These are phyloP conservation scores for Drosophila tristis DNA, from an alignment of 1,140 invertebrate species.

Conservation along the genomic window DNA sequence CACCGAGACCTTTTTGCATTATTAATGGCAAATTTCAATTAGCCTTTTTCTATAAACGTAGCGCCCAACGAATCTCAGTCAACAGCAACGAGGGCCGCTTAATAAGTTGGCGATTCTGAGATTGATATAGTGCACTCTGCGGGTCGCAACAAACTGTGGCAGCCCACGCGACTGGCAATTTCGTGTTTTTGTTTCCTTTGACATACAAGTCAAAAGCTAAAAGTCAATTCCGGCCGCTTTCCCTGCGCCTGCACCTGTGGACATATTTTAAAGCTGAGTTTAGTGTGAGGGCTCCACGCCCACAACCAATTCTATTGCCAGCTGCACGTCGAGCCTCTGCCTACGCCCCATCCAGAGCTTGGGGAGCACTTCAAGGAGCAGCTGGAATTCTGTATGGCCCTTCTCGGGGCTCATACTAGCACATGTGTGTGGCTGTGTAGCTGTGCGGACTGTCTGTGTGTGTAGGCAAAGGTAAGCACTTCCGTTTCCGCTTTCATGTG, in stretches of 20 bases:
- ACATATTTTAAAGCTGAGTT: conserved; percentile 73
- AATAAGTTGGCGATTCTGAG: conserved; percentile 15
- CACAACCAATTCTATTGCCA: background rate
- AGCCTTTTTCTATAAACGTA: conserved; percentile 77
- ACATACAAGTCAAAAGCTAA: conserved; percentile 71
- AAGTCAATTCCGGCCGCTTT: conserved; percentile 67
- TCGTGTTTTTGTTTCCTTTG: conserved; percentile 65
- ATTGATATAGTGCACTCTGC: too few species aligned
- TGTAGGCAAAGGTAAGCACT: conserved; percentile 68
- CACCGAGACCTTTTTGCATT: conserved; percentile 79
- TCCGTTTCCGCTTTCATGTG: conserved; percentile 77
- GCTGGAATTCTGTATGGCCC: conserved; percentile 39
- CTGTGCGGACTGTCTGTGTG: conserved; percentile 16
- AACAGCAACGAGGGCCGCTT: conserved; percentile 36
- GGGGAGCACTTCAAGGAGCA: conserved; percentile 55
- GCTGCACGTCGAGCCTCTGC: background rate
- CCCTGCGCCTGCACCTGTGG: conserved; percentile 65
- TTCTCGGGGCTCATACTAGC: conserved; percentile 26
- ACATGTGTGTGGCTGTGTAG: conserved; percentile 10
- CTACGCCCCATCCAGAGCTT: conserved; percentile 10
- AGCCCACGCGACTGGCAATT: conserved; percentile 46
- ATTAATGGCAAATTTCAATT: conserved; percentile 81
- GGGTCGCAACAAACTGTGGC: background rate
- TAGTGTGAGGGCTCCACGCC: conserved; percentile 4
- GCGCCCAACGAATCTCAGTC: conserved; percentile 24